Percentiles rank a stretch among this genome's conserved stretches.
phyloP scores from a whole-genome alignment of 2,113 vertebrate species.

The Scortum barcoo region DNA sequence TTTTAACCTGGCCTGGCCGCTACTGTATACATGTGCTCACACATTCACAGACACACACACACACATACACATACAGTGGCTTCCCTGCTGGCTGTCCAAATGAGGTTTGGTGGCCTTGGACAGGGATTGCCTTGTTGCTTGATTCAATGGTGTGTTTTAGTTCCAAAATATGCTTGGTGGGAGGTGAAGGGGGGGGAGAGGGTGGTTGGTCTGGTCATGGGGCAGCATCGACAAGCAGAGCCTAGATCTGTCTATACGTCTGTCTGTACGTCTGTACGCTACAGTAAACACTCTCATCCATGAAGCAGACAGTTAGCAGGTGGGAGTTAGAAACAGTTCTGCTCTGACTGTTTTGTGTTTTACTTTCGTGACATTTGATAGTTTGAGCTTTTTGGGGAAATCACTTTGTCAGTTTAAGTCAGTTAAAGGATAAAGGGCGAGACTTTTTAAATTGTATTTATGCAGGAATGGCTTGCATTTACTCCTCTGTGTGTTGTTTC shows the following conservation, averaged over 20 bases:
- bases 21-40: slow-evolving; percentile 58
- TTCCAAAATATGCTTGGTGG: slow-evolving; percentile 79
- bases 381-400: background rate
- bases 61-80: slow-evolving; percentile 55
- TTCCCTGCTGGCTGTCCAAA: slow-evolving; percentile 77
- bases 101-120: slow-evolving; percentile 80
- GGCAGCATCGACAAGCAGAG: slow-evolving; percentile 53
- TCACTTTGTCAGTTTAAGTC: slow-evolving; percentile 12
- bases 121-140: slow-evolving; percentile 80
- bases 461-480: slow-evolving; percentile 33
- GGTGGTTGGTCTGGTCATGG: slow-evolving; percentile 38
- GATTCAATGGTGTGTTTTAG: slow-evolving; percentile 80
- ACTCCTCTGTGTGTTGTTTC: slow-evolving; percentile 26
- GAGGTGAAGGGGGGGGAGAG: slow-evolving; percentile 43
- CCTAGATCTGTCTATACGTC: slow-evolving; percentile 60
- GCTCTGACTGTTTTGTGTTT: slow-evolving; percentile 1
- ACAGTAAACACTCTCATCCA: slow-evolving; percentile 26
- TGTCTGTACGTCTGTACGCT: slow-evolving; percentile 31
- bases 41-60: slow-evolving; percentile 21
- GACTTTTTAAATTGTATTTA: slow-evolving; percentile 20
- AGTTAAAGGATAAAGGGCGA: background rate
- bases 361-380: slow-evolving; percentile 6
- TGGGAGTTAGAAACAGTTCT: slow-evolving; percentile 10
- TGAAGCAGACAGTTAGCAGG: slow-evolving; percentile 21
- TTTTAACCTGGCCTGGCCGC: slow-evolving; percentile 69